Evolutionary conservation across 2,888 invertebrate species (phyloP).

Genomic region (Onchidella celtica): DNA sequence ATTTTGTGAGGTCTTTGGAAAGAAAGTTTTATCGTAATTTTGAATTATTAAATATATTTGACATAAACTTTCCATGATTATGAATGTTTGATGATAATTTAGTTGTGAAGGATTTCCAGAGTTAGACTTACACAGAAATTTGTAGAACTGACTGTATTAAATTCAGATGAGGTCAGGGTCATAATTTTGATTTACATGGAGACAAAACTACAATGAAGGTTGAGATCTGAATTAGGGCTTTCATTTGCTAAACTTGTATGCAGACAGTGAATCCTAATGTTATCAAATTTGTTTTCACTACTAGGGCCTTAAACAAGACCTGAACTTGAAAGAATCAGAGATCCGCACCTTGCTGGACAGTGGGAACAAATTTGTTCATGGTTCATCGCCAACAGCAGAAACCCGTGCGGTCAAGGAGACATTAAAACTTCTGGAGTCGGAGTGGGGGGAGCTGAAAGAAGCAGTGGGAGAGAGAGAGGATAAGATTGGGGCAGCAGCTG

Average conservation of each 20-base stretch:
- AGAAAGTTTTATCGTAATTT: too few relatives aligned
- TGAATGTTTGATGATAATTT: too few relatives aligned
- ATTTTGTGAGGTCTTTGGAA: too few relatives aligned
- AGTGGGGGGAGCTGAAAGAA: constrained; percentile 95
- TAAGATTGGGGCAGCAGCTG: constrained; percentile 84
- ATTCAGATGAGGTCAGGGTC: too few relatives aligned
- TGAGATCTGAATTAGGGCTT: too few relatives aligned
- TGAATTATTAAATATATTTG: too few relatives aligned
- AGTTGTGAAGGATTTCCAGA: too few relatives aligned
- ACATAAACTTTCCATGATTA: too few relatives aligned
- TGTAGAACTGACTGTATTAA: too few relatives aligned
- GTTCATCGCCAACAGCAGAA: constrained; percentile 56
- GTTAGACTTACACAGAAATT: too few relatives aligned
- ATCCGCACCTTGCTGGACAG: constrained; percentile 88
- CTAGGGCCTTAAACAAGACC: constrained; percentile 72
- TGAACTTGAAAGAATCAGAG: constrained; percentile 68
- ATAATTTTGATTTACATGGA: too few relatives aligned
- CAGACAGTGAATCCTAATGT: not conserved
- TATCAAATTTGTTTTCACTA: constrained; percentile 13
- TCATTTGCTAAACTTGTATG: not conserved
- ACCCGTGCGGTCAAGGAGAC: constrained; percentile 85
- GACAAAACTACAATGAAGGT: too few relatives aligned
- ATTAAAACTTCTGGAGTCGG: constrained; percentile 92
- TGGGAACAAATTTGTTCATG: constrained; percentile 85
- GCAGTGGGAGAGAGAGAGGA: constrained; percentile 87